These are phyloP conservation scores for Nemotelus nigrinus DNA, from an alignment of 2,888 invertebrate genomes.

Conservation along the genomic window DNA sequence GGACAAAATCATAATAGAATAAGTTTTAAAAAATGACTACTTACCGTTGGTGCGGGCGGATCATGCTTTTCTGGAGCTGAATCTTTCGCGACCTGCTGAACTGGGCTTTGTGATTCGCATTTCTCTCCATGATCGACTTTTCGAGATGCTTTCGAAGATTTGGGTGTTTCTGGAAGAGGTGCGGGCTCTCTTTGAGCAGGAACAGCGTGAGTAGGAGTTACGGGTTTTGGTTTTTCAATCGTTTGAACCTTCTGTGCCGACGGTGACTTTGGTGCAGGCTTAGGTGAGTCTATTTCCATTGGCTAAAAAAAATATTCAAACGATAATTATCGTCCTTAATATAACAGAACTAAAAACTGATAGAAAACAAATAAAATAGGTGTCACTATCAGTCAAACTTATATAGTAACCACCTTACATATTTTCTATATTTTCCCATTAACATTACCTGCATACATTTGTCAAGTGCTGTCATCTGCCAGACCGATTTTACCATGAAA, in stretches of 20 bases:
- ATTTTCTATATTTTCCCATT: conserved; percentile 11
- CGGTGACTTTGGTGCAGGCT: conserved; percentile 18
- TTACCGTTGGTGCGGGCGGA: conserved; percentile 18
- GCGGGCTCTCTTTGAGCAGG: conserved; percentile 37
- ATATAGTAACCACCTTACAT: not conserved
- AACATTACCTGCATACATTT: conserved; percentile 62
- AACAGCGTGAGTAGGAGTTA: conserved; percentile 31
- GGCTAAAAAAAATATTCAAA: conserved; percentile 43
- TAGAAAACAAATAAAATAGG: no score
- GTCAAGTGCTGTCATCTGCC: conserved; percentile 63
- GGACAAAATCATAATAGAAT: not conserved
- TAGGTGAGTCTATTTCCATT: conserved; percentile 49
- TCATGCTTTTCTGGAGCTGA: conserved; percentile 27
- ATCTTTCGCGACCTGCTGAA: conserved; percentile 33
- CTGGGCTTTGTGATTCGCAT: conserved; percentile 48
- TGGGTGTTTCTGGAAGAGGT: conserved; percentile 41
- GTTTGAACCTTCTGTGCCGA: conserved; percentile 22
- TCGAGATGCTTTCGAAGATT: conserved; percentile 45
- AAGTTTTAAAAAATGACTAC: not conserved
- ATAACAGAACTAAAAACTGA: no score
- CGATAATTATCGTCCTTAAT: no score
- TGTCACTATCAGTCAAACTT: not conserved
- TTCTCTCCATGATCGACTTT: conserved; percentile 49
- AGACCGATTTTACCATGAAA: conserved; percentile 46
- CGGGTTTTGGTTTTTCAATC: conserved; percentile 45